Percentiles rank a stretch among this genome's conserved stretches.
These are phyloP conservation scores for Coenobita brevimanus DNA, from an alignment of 1,140 invertebrate genomes.

Conservation along the genomic window DNA sequence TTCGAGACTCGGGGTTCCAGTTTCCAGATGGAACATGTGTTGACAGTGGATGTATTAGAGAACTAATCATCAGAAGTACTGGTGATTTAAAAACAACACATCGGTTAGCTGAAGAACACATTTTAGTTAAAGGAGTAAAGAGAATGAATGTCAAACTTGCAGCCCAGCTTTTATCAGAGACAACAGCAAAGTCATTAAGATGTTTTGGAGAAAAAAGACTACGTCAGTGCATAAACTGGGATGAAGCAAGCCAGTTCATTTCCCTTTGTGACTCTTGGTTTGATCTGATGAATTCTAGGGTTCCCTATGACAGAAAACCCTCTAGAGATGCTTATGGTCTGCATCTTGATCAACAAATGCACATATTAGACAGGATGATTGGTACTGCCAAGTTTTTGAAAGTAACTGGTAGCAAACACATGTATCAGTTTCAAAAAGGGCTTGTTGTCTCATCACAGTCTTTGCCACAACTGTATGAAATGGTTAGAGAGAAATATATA, in stretches of 20 bases:
- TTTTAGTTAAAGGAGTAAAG: neutral
- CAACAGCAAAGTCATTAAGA: neutral
- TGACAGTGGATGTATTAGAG: neutral
- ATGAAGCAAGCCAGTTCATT: neutral
- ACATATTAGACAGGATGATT: neutral
- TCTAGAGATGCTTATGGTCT: neutral
- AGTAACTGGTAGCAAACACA: too few species aligned
- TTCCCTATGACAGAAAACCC: too few species aligned
- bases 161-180: neutral
- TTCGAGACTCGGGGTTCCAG: too few species aligned
- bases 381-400: neutral
- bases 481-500: neutral
- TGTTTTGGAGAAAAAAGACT: neutral
- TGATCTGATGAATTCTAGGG: neutral
- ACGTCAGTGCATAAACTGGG: neutral
- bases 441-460: neutral
- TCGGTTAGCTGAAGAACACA: neutral
- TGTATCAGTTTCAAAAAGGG: conserved; percentile 2
- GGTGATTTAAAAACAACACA: neutral
- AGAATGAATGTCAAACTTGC: too few species aligned
- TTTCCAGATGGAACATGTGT: neutral
- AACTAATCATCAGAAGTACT: neutral
- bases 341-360: neutral
- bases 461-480: neutral
- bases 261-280: neutral